Evolutionary conservation across 2,113 vertebrate species (phyloP).

Genomic region (human): DNA sequence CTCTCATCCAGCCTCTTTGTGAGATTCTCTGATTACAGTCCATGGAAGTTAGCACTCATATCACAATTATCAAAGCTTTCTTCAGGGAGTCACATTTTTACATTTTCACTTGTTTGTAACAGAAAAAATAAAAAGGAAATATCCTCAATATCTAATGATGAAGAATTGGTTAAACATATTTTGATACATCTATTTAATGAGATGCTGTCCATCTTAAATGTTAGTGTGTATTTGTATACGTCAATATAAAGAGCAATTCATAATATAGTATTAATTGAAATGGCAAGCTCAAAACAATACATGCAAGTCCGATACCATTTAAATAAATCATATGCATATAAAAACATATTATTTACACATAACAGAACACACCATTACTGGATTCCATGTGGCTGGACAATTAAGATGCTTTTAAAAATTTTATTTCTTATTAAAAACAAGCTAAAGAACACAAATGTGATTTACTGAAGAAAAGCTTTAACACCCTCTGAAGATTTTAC

Average conservation of each 20-base stretch:
- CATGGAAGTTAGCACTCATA: background rate
- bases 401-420: background rate
- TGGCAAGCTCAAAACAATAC: background rate
- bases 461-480: background rate
- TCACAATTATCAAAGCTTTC: background rate
- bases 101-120: background rate
- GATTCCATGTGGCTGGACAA: background rate
- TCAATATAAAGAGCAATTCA: background rate
- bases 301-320: background rate
- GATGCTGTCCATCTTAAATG: background rate
- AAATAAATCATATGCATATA: background rate
- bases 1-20: background rate
- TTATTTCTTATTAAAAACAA: background rate
- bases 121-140: background rate
- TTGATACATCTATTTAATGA: background rate
- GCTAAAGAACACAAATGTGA: background rate
- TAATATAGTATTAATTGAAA: background rate
- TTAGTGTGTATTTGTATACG: background rate
- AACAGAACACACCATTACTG: background rate
- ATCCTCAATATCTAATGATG: background rate
- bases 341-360: background rate
- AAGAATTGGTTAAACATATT: background rate
- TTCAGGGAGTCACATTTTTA: background rate
- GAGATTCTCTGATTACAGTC: background rate
- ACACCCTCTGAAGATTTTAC: background rate